phyloP scores from a whole-genome alignment of 1,140 invertebrate species.

The Frieseomelitta varia region DNA sequence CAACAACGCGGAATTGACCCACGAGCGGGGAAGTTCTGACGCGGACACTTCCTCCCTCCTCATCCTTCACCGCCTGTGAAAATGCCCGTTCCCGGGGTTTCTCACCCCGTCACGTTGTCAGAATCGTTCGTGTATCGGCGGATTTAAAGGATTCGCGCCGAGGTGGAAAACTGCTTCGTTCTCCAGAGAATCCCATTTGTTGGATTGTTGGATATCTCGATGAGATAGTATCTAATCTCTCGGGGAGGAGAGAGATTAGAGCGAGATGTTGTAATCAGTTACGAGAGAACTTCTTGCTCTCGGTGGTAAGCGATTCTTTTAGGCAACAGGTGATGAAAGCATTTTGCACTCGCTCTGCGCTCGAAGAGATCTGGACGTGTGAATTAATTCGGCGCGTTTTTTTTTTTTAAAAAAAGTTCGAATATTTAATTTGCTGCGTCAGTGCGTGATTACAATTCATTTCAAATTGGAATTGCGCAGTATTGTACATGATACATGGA shows the following conservation, averaged over 20 bases:
- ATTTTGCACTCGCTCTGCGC: background rate
- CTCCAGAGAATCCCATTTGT: background rate
- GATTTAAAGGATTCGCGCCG: constrained; percentile 3
- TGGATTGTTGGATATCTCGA: background rate
- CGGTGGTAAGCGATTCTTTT: background rate
- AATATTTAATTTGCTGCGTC: no score
- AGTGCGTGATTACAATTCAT: no score
- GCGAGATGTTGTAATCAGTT: background rate
- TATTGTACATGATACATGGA: no score
- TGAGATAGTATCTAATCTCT: background rate
- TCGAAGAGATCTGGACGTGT: background rate
- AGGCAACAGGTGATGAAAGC: background rate
- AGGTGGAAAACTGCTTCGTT: background rate
- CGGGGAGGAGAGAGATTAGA: background rate
- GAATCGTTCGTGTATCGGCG: background rate
- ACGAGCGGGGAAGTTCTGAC: background rate
- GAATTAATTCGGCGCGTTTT: background rate
- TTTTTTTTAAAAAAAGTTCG: background rate
- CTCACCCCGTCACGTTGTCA: background rate
- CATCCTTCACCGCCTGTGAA: background rate
- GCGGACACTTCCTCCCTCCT: background rate
- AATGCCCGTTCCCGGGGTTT: background rate
- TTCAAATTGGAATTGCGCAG: no score
- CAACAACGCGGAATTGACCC: constrained; percentile 31
- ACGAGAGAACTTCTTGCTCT: background rate